Percentiles rank a stretch among this genome's conserved stretches.
Conservation (phyloP, 2,888 invertebrate species). For the Ditula angustiorana region DNA sequence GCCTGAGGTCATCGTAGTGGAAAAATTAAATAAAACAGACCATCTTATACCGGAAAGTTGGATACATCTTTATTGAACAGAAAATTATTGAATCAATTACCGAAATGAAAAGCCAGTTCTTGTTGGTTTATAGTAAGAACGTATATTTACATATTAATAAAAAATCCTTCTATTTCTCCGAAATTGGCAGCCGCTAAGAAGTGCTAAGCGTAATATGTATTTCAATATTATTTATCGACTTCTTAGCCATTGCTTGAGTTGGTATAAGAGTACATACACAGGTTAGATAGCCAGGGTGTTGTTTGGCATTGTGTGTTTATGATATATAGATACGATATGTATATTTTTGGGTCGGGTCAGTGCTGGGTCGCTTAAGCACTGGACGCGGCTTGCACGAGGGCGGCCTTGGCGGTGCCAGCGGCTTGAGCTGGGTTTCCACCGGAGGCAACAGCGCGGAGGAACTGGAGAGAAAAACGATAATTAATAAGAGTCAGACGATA, state of each 20-base stretch:
- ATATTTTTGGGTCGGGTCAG: slow-evolving; percentile 39
- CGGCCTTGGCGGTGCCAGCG: slow-evolving; percentile 52
- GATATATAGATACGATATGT: slow-evolving; percentile 50
- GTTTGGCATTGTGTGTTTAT: slow-evolving; percentile 21
- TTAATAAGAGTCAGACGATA: too few relatives aligned
- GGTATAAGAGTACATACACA: slow-evolving; percentile 41
- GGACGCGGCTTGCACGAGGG: slow-evolving; percentile 47
- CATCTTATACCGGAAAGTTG: slow-evolving; percentile 42
- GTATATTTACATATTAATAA: slow-evolving; percentile 69
- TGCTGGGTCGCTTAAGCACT: slow-evolving; percentile 34
- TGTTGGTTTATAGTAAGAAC: slow-evolving; percentile 58
- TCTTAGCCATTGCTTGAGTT: slow-evolving; percentile 16
- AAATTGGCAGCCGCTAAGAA: slow-evolving; percentile 21
- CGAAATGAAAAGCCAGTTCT: slow-evolving; percentile 70
- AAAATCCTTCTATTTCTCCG: slow-evolving; percentile 25
- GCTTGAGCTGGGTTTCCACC: slow-evolving; percentile 52
- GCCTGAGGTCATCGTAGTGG: not conserved
- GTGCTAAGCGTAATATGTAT: slow-evolving; percentile 32
- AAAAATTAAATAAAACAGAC: slow-evolving; percentile 16
- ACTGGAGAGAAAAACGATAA: slow-evolving; percentile 49
- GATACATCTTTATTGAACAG: slow-evolving; percentile 75
- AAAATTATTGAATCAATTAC: slow-evolving; percentile 48
- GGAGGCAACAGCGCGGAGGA: slow-evolving; percentile 51
- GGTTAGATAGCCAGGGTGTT: slow-evolving; percentile 33
- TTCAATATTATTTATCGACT: slow-evolving; percentile 33